A percentile compares a stretch with the other conserved stretches of the same genome.
Evolutionary conservation across 2,113 vertebrate genomes (phyloP).

Genomic region (Stomatorhinus ivindoensis): DNA sequence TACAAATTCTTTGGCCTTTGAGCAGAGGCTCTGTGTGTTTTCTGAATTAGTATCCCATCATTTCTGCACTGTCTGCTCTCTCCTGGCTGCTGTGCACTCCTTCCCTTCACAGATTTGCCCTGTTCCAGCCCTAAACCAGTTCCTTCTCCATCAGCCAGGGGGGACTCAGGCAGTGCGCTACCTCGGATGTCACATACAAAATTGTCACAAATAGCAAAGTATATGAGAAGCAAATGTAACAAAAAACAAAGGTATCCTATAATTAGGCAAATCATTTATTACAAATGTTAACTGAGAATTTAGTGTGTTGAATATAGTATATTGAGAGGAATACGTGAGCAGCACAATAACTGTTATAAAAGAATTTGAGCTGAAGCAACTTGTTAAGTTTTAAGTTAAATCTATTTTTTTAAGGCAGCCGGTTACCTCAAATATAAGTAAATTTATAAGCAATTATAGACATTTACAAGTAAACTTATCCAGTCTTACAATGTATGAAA

Average conservation of each 20-base stretch:
- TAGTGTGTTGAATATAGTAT: background rate
- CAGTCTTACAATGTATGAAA: background rate
- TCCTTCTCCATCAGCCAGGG: background rate
- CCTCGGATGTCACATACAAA: background rate
- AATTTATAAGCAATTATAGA: no score
- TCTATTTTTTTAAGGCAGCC: background rate
- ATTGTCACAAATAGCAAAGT: background rate
- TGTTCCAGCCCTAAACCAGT: background rate
- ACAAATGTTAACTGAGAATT: background rate
- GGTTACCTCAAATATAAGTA: background rate
- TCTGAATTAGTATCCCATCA: constrained; percentile 69
- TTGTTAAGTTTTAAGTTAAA: background rate
- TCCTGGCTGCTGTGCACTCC: constrained; percentile 26
- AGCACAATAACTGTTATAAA: background rate
- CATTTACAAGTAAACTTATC: background rate
- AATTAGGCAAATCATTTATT: background rate
- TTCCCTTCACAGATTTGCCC: background rate
- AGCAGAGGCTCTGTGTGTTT: constrained; percentile 51
- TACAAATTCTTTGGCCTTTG: constrained; percentile 66
- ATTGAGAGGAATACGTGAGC: background rate
- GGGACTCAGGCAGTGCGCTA: background rate
- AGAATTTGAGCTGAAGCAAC: background rate
- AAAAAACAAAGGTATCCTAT: background rate
- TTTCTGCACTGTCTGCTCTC: constrained; percentile 48
- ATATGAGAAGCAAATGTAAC: background rate